A percentile compares a stretch with the other conserved stretches of the same genome.
Conservation (phyloP, 92 coral and sea anemone species). For the Porites cylindrica region DNA sequence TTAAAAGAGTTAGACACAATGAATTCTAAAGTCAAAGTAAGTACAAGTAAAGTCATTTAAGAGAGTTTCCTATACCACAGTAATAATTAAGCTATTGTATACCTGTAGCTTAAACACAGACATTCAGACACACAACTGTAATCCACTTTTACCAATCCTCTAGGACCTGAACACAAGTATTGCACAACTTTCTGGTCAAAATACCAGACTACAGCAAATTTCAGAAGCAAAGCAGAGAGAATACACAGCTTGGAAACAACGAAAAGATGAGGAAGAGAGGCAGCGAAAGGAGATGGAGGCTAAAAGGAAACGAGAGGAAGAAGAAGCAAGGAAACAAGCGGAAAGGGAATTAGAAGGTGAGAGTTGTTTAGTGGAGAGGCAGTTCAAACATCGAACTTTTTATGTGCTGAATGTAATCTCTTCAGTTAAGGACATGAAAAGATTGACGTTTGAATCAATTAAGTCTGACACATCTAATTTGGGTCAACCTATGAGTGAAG, state of each 20-base stretch:
- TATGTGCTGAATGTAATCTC: too few relatives aligned
- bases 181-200: conserved; percentile 85
- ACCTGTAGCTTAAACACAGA: too few relatives aligned
- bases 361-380: neutral
- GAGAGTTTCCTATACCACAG: neutral
- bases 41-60: neutral
- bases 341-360: conserved; percentile 93
- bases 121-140: too few relatives aligned
- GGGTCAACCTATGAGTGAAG: too few relatives aligned
- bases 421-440: too few relatives aligned
- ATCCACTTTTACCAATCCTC: neutral
- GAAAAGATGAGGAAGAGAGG: conserved; percentile 91
- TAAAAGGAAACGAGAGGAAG: conserved; percentile 83
- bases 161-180: conserved; percentile 80
- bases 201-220: conserved; percentile 83
- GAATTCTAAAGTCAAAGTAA: conserved; percentile 88
- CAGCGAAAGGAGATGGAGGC: conserved; percentile 78
- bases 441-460: too few relatives aligned
- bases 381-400: too few relatives aligned
- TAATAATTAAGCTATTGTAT: too few relatives aligned
- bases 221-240: conserved; percentile 93
- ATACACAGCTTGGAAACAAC: conserved; percentile 82
- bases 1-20: conserved; percentile 79
- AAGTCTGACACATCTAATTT: too few relatives aligned
- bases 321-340: conserved; percentile 82